Conservation (phyloP, 2,888 invertebrate genomes). For the Magallana nippona region DNA sequence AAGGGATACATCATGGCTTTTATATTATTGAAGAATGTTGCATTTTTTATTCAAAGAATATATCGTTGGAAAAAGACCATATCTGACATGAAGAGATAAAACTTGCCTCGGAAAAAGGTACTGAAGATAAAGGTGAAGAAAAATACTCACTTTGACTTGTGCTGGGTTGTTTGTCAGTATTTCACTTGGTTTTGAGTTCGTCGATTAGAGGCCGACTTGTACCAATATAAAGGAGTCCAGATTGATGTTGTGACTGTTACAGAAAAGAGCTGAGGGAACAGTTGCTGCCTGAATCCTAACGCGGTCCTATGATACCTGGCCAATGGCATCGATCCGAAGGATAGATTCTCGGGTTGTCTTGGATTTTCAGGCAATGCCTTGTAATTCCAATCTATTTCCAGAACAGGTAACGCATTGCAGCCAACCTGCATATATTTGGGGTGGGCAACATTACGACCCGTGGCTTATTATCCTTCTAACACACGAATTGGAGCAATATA, state of each 20-base stretch:
- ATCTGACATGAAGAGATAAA: too few species aligned
- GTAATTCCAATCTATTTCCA: background rate
- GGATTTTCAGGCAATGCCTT: slow-evolving; percentile 20
- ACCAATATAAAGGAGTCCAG: too few species aligned
- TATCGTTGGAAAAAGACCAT: too few species aligned
- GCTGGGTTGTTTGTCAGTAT: too few species aligned
- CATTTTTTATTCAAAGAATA: too few species aligned
- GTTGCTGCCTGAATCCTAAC: background rate
- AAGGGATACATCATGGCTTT: too few species aligned
- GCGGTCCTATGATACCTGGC: background rate
- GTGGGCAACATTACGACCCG: background rate
- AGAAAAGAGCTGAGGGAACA: background rate
- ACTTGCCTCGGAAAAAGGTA: too few species aligned
- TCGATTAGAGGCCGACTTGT: too few species aligned
- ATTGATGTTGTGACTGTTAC: background rate
- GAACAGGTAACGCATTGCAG: background rate
- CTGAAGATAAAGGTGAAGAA: too few species aligned
- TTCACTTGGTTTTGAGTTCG: too few species aligned
- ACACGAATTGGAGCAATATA: slow-evolving; percentile 18
- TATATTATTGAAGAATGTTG: too few species aligned
- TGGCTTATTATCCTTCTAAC: background rate
- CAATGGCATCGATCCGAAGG: slow-evolving; percentile 14
- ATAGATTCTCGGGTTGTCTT: slow-evolving; percentile 25
- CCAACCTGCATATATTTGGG: background rate
- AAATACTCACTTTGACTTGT: too few species aligned